Evolutionary conservation across 2,113 vertebrate genomes (phyloP), one percentile per base, ranked within the genome.

Genomic region (Indicator maculatus): DNA sequence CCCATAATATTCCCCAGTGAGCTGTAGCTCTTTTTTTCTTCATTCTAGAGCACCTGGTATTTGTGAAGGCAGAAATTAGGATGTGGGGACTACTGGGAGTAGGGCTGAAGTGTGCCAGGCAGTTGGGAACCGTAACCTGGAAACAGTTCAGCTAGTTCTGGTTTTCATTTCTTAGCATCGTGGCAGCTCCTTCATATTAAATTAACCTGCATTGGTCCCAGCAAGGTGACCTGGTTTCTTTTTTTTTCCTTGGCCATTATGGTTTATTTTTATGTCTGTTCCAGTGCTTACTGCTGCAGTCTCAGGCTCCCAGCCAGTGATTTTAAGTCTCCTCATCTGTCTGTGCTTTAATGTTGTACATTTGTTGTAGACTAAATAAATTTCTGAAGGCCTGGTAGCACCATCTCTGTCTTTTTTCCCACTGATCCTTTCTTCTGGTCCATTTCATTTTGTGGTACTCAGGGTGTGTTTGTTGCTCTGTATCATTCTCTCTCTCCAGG

Each of bases 401-500:
- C 39, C 9, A 15, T 41, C 36, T 58, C 11, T 50, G 10, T 59
- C 60, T 9, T 20, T 12, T 86, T 84, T 61, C 28, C 20, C 52
- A 21, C 26, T 60, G 20, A 30, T 58, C 8, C 8, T 45, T 86
- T 93, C 72, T 52, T 52, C 50, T 65, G 36, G 20, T 83, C 21
- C 13, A 4, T 86, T 75, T 64, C 1, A 1, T 27, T 75, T 45
- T 47, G 56, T 28, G 27, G 38, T 83, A 27, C 12, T 89, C 38
- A 81, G 26, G 8, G 33, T 16, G 41, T 82, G 11, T 71, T 83
- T 88, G 47, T 89, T 75, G 23, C 28, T 83, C 72, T 88, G 28
- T 78, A n/a, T 72, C 50, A 5, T 26, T 53, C 26, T 81, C 27
- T 73, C 70, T 83, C n/a, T 60, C 70, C 65, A 99, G 99, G 99